These are phyloP conservation scores for Masnerella sp. DNA, from an alignment of 2,888 invertebrate species.

Conservation along the genomic window DNA sequence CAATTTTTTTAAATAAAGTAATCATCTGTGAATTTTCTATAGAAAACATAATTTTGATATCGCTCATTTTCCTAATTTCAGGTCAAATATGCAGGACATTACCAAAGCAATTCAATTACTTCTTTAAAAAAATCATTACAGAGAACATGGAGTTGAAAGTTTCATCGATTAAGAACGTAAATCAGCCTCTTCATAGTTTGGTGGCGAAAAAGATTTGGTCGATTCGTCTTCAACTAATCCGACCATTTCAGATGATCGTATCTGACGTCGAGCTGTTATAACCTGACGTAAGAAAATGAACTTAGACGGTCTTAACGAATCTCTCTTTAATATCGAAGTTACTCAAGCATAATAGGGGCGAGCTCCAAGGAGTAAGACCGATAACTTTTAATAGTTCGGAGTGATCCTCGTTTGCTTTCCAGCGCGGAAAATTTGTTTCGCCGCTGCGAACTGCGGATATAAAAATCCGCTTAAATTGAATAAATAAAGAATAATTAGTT, in stretches of 20 bases:
- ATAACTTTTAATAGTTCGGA: constrained; percentile 66
- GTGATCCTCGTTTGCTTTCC: constrained; percentile 62
- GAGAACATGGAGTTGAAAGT: not conserved
- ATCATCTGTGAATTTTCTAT: too few species aligned
- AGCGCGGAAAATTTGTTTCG: constrained; percentile 59
- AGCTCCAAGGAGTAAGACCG: constrained; percentile 56
- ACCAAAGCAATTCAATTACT: not conserved
- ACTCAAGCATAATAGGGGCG: constrained; percentile 51
- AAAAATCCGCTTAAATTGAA: constrained; percentile 21
- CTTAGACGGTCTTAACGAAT: constrained; percentile 63
- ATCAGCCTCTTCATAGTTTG: constrained; percentile 19
- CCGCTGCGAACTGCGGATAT: constrained; percentile 18
- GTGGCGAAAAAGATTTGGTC: constrained; percentile 41
- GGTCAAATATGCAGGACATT: too few species aligned
- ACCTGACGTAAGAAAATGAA: constrained; percentile 65
- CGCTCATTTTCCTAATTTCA: too few species aligned
- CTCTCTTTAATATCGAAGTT: constrained; percentile 66
- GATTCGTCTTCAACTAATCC: constrained; percentile 51
- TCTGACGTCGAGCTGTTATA: constrained; percentile 53
- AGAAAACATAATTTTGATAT: too few species aligned
- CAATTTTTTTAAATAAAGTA: too few species aligned
- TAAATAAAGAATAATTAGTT: constrained; percentile 33
- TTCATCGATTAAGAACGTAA: constrained; percentile 22
- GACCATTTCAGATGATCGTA: constrained; percentile 50
- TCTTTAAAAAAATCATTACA: not conserved